Percentiles rank a stretch among this genome's conserved stretches.
These are phyloP conservation scores for Drosophila rhopaloa DNA, from an alignment of 1,140 invertebrate genomes.

Conservation along the genomic window DNA sequence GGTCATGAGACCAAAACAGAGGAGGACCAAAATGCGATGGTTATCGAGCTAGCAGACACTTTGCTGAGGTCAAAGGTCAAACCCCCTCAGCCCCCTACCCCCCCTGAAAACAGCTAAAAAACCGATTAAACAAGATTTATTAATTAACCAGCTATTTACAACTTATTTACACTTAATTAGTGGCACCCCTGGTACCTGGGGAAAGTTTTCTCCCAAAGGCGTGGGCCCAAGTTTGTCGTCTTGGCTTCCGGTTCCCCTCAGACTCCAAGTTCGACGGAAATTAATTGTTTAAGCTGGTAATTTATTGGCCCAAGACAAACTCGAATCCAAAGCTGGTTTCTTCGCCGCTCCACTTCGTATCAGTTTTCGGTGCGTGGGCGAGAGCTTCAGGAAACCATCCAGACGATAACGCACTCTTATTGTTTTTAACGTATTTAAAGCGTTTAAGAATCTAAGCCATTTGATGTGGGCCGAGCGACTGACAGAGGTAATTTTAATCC, in stretches of 20 bases:
- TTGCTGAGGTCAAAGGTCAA: constrained; percentile 62
- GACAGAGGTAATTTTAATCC: constrained; percentile 16
- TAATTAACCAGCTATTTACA: constrained; percentile 71
- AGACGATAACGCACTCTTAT: constrained; percentile 45
- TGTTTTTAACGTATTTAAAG: constrained; percentile 40
- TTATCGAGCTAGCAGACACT: constrained; percentile 46
- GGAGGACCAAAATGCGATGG: constrained; percentile 46
- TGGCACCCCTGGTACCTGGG: constrained; percentile 57
- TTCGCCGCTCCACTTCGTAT: neutral
- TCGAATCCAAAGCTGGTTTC: constrained; percentile 33
- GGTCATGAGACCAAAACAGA: constrained; percentile 36
- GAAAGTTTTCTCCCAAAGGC: constrained; percentile 45
- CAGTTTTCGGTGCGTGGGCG: constrained; percentile 46
- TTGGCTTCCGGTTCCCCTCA: constrained; percentile 40
- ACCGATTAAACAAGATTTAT: constrained; percentile 70
- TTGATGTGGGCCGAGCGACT: constrained; percentile 24
- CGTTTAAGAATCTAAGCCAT: constrained; percentile 51
- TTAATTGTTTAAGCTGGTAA: constrained; percentile 75
- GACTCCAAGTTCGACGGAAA: constrained; percentile 54
- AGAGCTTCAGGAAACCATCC: constrained; percentile 56
- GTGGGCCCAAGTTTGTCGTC: constrained; percentile 52
- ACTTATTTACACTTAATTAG: constrained; percentile 82
- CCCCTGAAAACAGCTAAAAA: constrained; percentile 3
- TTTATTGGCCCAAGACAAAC: constrained; percentile 67
- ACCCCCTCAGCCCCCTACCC: constrained; percentile 5